Evolutionary conservation across 2,113 vertebrate genomes (phyloP).

Genomic region (Thalassarche chlororhynchos): DNA sequence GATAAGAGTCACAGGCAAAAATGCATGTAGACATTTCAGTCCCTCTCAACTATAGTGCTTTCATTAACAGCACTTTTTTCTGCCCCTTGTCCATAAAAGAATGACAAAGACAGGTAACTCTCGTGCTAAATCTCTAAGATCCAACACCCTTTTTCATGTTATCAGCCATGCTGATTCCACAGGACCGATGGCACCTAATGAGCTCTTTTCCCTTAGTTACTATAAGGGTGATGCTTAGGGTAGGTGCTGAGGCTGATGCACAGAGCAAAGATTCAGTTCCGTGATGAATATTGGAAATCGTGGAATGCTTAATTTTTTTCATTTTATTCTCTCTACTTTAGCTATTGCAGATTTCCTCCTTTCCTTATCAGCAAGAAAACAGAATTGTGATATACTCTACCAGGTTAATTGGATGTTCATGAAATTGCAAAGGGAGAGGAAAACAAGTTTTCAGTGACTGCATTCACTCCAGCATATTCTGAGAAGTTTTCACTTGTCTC

Average conservation of each 20-base stretch:
- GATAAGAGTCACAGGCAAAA: neutral
- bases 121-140: neutral
- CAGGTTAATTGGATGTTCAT: neutral
- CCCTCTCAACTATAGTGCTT: neutral
- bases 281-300: neutral
- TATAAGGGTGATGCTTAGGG: neutral
- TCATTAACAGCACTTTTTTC: neutral
- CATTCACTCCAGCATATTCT: neutral
- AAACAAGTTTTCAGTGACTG: neutral
- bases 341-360: neutral
- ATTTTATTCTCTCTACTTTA: neutral
- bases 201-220: neutral
- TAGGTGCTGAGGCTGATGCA: neutral
- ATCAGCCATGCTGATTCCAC: neutral
- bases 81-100: neutral
- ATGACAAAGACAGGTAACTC: neutral
- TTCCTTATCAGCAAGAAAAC: neutral
- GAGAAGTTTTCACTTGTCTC: neutral
- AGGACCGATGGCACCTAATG: neutral
- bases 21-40: neutral
- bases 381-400: neutral
- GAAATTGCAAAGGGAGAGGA: neutral
- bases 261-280: neutral
- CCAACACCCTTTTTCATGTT: neutral
- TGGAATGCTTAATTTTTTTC: neutral